A percentile compares a stretch with the other conserved stretches of the same genome.
Conservation (phyloP, 2,113 vertebrate species). For the Ctenomys sociabilis region DNA sequence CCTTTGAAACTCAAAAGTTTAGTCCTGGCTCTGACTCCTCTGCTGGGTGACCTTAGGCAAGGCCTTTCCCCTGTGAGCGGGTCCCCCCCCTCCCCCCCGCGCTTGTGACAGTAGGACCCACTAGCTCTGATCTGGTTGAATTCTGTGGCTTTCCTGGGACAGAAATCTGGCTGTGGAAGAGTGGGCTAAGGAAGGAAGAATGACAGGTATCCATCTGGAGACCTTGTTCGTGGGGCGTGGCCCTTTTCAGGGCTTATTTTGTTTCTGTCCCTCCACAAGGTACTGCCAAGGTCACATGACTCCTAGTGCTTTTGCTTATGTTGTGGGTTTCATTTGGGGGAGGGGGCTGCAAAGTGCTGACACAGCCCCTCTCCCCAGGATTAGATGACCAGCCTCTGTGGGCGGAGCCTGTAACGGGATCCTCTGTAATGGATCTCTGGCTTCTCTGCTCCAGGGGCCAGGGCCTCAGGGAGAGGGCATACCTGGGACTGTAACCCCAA, state of each 20-base stretch:
- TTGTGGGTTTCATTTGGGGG: constrained; percentile 77
- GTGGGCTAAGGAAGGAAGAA: not conserved
- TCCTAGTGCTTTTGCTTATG: constrained; percentile 65
- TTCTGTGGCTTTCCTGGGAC: not conserved
- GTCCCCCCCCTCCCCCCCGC: not conserved
- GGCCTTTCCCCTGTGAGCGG: not conserved
- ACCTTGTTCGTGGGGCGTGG: not conserved
- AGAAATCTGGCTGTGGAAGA: not conserved
- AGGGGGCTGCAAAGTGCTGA: constrained; percentile 74
- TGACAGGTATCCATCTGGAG: not conserved
- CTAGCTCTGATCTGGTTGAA: not conserved
- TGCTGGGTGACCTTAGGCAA: not conserved
- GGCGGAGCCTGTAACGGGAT: constrained; percentile 72
- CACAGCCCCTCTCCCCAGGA: constrained; percentile 59
- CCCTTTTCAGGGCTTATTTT: constrained; percentile 65
- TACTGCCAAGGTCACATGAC: constrained; percentile 77
- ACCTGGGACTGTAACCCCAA: constrained; percentile 22
- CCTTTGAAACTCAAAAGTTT: not conserved
- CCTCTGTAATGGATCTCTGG: constrained; percentile 69
- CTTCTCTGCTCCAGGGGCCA: constrained; percentile 19
- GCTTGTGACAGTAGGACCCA: not conserved
- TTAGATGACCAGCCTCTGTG: constrained; percentile 63
- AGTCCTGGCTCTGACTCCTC: not conserved
- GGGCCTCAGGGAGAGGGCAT: constrained; percentile 43
- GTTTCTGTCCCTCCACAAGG: constrained; percentile 32